Evolutionary conservation across 2,888 invertebrate species (phyloP).

Genomic region (Platycheirus rosarum): DNA sequence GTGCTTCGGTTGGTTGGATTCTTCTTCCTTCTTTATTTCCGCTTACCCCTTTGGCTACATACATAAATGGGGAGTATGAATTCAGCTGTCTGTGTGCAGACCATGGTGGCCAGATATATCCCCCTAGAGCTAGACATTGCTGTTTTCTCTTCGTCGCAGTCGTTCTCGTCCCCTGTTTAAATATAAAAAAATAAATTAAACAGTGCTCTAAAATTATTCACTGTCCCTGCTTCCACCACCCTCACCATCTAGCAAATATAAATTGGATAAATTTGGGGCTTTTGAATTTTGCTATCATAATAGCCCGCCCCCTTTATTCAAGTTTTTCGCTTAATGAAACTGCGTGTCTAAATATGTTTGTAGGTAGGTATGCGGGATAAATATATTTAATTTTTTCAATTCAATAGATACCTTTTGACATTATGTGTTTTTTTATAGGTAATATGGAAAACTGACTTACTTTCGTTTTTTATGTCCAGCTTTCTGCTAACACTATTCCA

Average conservation of each 20-base stretch:
- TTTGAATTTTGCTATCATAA: constrained; percentile 48
- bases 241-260: constrained; percentile 20
- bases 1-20: constrained; percentile 72
- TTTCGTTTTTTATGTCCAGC: constrained; percentile 39
- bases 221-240: not conserved
- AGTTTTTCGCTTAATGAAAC: not conserved
- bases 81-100: constrained; percentile 59
- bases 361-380: constrained; percentile 17
- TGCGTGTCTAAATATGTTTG: constrained; percentile 26
- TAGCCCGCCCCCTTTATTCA: not conserved
- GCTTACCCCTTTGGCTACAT: constrained; percentile 61
- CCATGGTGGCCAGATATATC: constrained; percentile 28
- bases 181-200: constrained; percentile 47
- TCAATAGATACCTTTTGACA: not conserved
- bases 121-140: constrained; percentile 64
- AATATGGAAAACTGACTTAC: constrained; percentile 69
- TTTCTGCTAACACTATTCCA: too few species aligned
- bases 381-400: constrained; percentile 35
- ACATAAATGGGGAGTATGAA: constrained; percentile 37
- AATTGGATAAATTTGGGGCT: constrained; percentile 66
- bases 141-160: constrained; percentile 40
- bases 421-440: not conserved
- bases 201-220: constrained; percentile 51
- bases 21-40: constrained; percentile 71
- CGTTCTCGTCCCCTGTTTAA: constrained; percentile 38